A percentile compares a stretch with the other conserved stretches of the same genome.
Evolutionary conservation across 2,888 invertebrate genomes (phyloP).

Genomic region (Rapana venosa): DNA sequence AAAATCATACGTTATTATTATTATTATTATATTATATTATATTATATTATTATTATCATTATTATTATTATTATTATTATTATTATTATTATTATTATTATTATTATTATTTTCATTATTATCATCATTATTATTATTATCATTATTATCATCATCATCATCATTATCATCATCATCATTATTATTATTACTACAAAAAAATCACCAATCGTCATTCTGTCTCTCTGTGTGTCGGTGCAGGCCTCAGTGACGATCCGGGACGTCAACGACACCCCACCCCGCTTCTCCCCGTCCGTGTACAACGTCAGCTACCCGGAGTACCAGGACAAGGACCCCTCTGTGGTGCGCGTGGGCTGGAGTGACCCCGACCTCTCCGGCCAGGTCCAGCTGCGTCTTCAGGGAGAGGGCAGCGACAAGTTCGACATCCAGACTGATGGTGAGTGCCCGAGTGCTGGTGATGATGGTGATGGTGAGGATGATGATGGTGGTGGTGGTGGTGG

Average conservation of each 20-base stretch:
- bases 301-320: constrained; percentile 95
- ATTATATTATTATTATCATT: no score
- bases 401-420: constrained; percentile 56
- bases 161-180: no score
- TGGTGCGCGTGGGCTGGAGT: constrained; percentile 84
- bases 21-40: no score
- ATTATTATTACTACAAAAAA: no score
- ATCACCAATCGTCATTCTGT: background rate
- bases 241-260: constrained; percentile 83
- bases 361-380: constrained; percentile 68
- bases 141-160: no score
- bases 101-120: no score
- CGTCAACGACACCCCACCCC: constrained; percentile 96
- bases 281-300: constrained; percentile 90
- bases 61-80: no score
- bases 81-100: no score
- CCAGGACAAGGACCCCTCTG: constrained; percentile 86
- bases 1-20: no score
- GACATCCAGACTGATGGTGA: constrained; percentile 60
- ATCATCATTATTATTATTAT: no score
- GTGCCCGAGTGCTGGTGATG: background rate
- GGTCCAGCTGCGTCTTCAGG: constrained; percentile 45
- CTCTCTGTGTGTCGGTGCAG: constrained; percentile 13
- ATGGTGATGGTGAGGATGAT: no score
- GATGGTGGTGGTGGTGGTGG: no score